These are phyloP conservation scores for Aphelocoma coerulescens DNA, from an alignment of 2,113 vertebrate species.

Conservation along the genomic window DNA sequence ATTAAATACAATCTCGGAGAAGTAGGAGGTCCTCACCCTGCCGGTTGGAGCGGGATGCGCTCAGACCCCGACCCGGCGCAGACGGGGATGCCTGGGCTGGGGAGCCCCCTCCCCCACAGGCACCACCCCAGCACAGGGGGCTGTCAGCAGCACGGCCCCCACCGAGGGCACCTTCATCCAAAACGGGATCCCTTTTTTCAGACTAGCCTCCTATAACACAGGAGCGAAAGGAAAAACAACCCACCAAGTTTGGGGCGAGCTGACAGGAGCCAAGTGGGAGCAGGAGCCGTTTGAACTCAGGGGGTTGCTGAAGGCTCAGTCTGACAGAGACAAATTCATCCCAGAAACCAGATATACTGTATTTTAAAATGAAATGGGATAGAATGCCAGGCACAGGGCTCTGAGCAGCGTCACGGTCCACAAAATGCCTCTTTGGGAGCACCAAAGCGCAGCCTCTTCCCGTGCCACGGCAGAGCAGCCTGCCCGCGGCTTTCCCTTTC, in stretches of 20 bases:
- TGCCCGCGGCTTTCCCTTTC: no score
- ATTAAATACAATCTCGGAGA: not conserved
- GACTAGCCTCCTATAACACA: fast-evolving
- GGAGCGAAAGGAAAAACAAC: fast-evolving
- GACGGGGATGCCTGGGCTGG: not conserved
- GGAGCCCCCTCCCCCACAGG: not conserved
- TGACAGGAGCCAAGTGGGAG: not conserved
- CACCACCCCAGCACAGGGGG: fast-evolving
- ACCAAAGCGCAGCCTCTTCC: not conserved
- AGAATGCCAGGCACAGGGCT: not conserved
- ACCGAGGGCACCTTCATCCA: not conserved
- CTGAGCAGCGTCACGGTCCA: not conserved
- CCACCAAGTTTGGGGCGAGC: fast-evolving
- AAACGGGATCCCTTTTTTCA: fast-evolving
- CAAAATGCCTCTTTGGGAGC: not conserved
- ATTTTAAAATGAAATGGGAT: not conserved
- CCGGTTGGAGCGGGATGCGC: not conserved
- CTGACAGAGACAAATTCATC: conserved; percentile 27
- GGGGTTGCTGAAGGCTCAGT: not conserved
- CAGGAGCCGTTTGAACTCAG: not conserved
- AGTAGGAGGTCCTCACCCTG: not conserved
- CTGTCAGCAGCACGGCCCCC: not conserved
- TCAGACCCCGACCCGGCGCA: fast-evolving
- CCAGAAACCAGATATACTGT: not conserved
- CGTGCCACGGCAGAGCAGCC: not conserved